Evolutionary conservation across 2,797 vertebrate genomes (phyloP).

Genomic region (Coregonus ussuriensis): DNA sequence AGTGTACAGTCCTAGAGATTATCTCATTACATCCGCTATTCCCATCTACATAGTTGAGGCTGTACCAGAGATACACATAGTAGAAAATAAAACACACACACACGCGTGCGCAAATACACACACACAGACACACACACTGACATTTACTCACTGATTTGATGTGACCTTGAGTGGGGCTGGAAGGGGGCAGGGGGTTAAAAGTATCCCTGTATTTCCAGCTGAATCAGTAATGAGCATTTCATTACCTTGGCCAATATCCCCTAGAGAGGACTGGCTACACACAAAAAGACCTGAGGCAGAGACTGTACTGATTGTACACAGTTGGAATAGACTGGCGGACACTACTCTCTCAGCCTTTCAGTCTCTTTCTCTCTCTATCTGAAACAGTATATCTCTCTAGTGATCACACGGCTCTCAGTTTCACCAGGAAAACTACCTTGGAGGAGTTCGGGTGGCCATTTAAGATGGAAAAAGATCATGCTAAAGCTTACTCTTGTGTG

Average conservation of each 20-base stretch:
- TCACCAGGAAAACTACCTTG: too few species aligned
- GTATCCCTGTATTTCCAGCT: slow-evolving; percentile 75
- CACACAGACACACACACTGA: neutral
- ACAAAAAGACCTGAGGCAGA: neutral
- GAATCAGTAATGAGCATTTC: slow-evolving; percentile 82
- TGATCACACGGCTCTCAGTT: too few species aligned
- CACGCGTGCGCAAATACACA: slow-evolving; percentile 18
- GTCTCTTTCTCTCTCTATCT: too few species aligned
- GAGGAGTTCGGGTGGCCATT: too few species aligned
- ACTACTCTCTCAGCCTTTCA: neutral
- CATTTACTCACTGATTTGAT: slow-evolving; percentile 25
- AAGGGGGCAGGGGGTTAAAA: slow-evolving; percentile 62
- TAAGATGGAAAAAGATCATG: too few species aligned
- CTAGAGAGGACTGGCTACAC: slow-evolving; percentile 44
- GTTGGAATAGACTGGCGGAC: neutral
- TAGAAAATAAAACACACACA: slow-evolving; percentile 24
- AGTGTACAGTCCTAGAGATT: neutral
- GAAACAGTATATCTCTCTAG: too few species aligned
- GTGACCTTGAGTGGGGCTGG: slow-evolving; percentile 73
- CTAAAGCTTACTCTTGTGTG: too few species aligned
- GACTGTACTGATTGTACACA: neutral
- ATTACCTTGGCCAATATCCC: slow-evolving; percentile 76
- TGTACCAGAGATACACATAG: slow-evolving; percentile 6
- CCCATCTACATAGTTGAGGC: slow-evolving; percentile 4
- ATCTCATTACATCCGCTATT: neutral